Evolutionary conservation across 2,797 vertebrate species (phyloP), one percentile per base, ranked within the genome.

Genomic region (Eutrigla gurnardus): DNA sequence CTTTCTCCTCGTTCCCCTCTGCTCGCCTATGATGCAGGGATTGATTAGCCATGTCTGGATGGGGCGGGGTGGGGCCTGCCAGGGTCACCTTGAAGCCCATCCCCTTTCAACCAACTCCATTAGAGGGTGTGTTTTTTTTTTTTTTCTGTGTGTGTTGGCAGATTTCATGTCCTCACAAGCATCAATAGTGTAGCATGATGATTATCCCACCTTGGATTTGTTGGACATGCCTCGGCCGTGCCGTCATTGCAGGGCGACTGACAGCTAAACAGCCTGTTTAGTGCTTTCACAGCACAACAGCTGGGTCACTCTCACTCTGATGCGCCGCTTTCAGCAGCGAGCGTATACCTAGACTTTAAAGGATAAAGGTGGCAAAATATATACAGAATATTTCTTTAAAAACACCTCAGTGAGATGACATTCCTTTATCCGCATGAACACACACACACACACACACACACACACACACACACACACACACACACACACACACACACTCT

Each of bases 21-120:
- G 15, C 57, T 71, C 50, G 5, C 43, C 49, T 57, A 55, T 77
- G 77, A 86, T 77, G 77, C 63, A 57, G 65, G 65, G 67, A 86
- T 87, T 89, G 80, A 84, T 90, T 88, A 63, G 52, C 68, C 49
- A 32, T 64, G 70, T 85, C 60, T 86, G 50, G 73, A 35, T 57
- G 18, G 25, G 60, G 73, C 10, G 36, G 47, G n/a, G 4, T 47
- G 35, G 73, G 42, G 9, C 53, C 55, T 33, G 13, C 47, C n/a
- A 11, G 61, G 68, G 77, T 89, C 81, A 93, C 87, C 81, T 88
- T 91, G 84, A 80, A 58, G 69, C 70, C 65, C 80, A 80, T 70
- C 55, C 74, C 73, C 61, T 64, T 62, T 40, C 36, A 71, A 71
- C 58, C 36, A 68, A n/a, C 65, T 75, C 55, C 45, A 74, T 80